Conservation (phyloP, 2,113 vertebrate genomes). For the Malurus alboscapulatus region DNA sequence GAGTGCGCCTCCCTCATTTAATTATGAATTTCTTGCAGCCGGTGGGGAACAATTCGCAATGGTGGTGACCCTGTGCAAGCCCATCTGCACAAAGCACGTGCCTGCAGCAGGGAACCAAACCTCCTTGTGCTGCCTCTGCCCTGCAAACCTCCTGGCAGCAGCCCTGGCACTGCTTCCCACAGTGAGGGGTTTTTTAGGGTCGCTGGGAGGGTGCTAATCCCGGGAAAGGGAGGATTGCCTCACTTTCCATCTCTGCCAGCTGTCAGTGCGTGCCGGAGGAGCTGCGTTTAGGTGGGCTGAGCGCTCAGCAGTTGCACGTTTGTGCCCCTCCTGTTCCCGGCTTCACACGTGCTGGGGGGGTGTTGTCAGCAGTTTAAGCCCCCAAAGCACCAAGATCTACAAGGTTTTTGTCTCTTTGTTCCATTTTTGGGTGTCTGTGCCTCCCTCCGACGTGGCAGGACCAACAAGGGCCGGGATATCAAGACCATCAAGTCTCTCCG, state of each 20-base stretch:
- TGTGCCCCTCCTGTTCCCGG: not conserved
- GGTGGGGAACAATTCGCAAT: not conserved
- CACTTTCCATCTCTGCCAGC: not conserved
- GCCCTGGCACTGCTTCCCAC: not conserved
- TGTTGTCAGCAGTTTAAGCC: not conserved
- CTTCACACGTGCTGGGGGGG: not conserved
- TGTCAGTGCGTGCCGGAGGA: not conserved
- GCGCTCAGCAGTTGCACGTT: fast-evolving
- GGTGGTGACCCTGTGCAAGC: not conserved
- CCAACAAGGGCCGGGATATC: conserved; percentile 96
- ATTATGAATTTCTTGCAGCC: not conserved
- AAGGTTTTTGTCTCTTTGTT: not conserved
- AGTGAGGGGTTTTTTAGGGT: not conserved
- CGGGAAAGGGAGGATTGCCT: not conserved
- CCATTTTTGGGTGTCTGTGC: conserved; percentile 22
- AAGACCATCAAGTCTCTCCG: conserved; percentile 98
- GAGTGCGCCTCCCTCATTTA: not conserved
- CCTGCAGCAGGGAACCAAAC: not conserved
- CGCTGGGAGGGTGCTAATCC: not conserved
- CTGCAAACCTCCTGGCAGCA: not conserved
- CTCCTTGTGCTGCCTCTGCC: not conserved
- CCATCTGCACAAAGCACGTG: fast-evolving
- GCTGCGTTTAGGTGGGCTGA: not conserved
- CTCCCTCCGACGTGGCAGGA: conserved; percentile 63
- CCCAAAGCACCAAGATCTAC: not conserved